Evolutionary conservation across 2,797 vertebrate species (phyloP), one percentile per base, ranked within the genome.

Genomic region (Dendrocincla tyrannina): DNA sequence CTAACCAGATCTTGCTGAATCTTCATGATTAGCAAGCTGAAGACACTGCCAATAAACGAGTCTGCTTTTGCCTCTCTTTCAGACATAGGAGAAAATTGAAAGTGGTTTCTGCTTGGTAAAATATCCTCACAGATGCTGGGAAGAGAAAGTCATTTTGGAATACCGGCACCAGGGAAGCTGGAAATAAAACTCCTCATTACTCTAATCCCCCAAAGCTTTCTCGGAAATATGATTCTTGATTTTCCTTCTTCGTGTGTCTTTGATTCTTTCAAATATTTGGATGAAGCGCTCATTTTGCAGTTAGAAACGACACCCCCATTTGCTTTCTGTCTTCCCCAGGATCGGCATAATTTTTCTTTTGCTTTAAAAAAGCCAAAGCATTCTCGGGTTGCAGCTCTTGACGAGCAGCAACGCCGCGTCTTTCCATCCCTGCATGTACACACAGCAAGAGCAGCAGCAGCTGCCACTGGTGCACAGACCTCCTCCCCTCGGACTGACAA

Each of bases 401-500:
- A 76, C 1, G 3, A 77, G 69, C 88, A 75, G 75, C 56, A 60
- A 17, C 11, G 39, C 70, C 27, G n/a, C 64, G 39, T 93, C 79
- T 91, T 83, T 46, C 55, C 37, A 3, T 72, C 62, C 47, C 91
- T 82, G 72, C 64, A 5, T 68, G 92, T 62, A 56, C 44, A 72
- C 73, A 17, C 59, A 68, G 92, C 49, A 35, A 92, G 78, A 95
- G 77, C 85, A 79, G 93, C 53, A 35, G 84, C 95, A 82, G 91
- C 95, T 92, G 88, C 94, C 89, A 70, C 56, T 50, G 78, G 91
- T 78, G 87, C 88, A 30, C 86, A 94, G 96, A 92, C 94, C 95
- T 95, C 95, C 92, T 97, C 95, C 96, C 92, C 89, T 96, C 19
- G 20, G 95, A 94, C 94, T 96, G 95, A 97, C 96, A 97, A 96